Evolutionary conservation across 2,797 vertebrate genomes (phyloP).

Genomic region (Trichosurus vulpecula): DNA sequence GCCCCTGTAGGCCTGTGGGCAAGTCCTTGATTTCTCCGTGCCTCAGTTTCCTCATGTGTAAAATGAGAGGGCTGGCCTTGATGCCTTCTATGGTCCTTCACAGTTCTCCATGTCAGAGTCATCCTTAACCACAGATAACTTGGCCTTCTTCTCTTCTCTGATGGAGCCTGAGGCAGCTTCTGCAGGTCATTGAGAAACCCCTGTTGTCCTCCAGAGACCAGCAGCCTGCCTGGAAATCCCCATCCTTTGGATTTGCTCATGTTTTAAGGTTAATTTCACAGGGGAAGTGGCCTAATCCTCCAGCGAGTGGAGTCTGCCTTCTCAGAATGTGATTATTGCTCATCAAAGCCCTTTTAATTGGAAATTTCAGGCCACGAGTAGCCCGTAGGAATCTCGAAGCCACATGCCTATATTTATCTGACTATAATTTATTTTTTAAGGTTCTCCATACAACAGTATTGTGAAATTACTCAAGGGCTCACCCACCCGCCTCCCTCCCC

Average conservation of each 20-base stretch:
- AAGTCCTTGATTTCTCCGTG: not conserved
- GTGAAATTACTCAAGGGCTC: constrained; percentile 80
- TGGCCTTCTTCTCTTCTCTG: constrained; percentile 64
- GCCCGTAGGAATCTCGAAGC: constrained; percentile 78
- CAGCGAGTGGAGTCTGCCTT: constrained; percentile 72
- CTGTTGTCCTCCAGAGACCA: constrained; percentile 72
- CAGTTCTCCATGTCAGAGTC: constrained; percentile 26
- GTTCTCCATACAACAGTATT: constrained; percentile 81
- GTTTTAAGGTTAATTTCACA: constrained; percentile 78
- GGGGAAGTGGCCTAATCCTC: constrained; percentile 74
- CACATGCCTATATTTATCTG: constrained; percentile 80
- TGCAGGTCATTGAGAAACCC: constrained; percentile 64
- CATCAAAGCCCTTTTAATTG: constrained; percentile 85
- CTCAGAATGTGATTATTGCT: constrained; percentile 85
- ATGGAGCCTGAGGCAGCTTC: constrained; percentile 68
- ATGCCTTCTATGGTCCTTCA: not conserved
- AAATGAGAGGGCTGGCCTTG: not conserved
- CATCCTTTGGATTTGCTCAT: constrained; percentile 73
- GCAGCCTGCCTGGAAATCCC: constrained; percentile 49
- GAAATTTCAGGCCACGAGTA: constrained; percentile 82
- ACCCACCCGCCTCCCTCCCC: constrained; percentile 23
- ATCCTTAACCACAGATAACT: constrained; percentile 71
- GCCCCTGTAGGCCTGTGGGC: not conserved
- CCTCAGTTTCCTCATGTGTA: not conserved
- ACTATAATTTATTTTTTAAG: constrained; percentile 81